A percentile compares a stretch with the other conserved stretches of the same genome.
These are phyloP conservation scores for Pseudomyrmex dendroicus DNA, from an alignment of 1,140 invertebrate genomes.

Conservation along the genomic window DNA sequence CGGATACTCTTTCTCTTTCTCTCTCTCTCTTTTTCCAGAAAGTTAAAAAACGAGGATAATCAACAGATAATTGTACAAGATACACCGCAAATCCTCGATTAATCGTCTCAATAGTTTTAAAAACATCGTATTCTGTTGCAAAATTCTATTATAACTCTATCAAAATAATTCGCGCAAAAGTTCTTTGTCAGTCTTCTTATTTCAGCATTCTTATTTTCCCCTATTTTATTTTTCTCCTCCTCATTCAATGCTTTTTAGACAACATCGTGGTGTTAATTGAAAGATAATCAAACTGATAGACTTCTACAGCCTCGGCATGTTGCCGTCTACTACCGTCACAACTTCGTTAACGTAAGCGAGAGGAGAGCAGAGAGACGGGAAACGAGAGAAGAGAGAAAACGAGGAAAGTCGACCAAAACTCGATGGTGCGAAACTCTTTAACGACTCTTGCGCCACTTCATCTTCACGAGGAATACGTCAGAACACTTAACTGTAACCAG, in stretches of 20 bases:
- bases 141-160: not conserved
- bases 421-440: constrained; percentile 64
- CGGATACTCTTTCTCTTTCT: not conserved
- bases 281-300: constrained; percentile 56
- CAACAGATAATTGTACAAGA: not conserved
- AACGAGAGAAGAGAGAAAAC: not conserved
- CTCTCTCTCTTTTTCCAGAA: not conserved
- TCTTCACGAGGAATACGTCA: constrained; percentile 14
- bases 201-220: not conserved
- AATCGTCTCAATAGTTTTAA: too few relatives aligned
- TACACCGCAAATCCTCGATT: not conserved
- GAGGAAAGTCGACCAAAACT: constrained; percentile 33
- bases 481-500: constrained; percentile 24
- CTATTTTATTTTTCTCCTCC: not conserved
- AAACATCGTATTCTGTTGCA: not conserved
- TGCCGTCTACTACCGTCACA: constrained; percentile 36
- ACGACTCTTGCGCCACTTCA: constrained; percentile 57
- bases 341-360: constrained; percentile 58
- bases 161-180: constrained; percentile 5
- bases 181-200: not conserved
- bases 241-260: constrained; percentile 8
- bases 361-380: constrained; percentile 10
- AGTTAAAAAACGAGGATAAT: constrained; percentile 14
- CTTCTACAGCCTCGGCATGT: constrained; percentile 33
- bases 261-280: constrained; percentile 30